Conservation (phyloP, 2,113 vertebrate genomes). For the Hemiprocne comata region DNA sequence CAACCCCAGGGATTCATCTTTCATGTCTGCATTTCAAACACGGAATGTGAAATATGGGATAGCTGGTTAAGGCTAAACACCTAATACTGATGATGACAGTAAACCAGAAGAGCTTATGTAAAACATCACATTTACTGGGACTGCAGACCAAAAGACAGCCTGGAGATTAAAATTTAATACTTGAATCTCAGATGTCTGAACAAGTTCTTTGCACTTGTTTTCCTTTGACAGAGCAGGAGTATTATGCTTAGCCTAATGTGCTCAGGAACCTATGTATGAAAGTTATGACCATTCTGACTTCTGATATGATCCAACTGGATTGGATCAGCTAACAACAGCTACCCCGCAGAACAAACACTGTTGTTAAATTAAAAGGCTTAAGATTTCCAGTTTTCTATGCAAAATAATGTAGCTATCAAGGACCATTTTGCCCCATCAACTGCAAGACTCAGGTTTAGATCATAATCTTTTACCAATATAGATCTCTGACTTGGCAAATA, state of each 20-base stretch:
- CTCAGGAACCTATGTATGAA: background rate
- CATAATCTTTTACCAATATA: background rate
- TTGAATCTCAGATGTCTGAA: background rate
- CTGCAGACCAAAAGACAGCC: background rate
- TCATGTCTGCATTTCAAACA: background rate
- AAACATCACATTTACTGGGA: background rate
- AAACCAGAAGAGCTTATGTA: background rate
- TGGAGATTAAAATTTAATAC: background rate
- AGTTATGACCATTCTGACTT: background rate
- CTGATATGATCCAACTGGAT: background rate
- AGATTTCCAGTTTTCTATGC: background rate
- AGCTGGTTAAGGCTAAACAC: background rate
- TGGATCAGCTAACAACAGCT: background rate
- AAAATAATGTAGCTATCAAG: background rate
- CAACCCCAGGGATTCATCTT: background rate
- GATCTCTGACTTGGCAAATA: background rate
- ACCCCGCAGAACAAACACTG: background rate
- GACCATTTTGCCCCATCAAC: background rate
- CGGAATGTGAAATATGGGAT: background rate
- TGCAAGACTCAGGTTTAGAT: background rate
- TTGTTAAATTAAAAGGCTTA: background rate
- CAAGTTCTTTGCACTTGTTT: background rate
- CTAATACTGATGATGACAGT: background rate
- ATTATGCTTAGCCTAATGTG: background rate
- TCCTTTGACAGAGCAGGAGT: background rate